A percentile compares a stretch with the other conserved stretches of the same genome.
Evolutionary conservation across 64 coral and sea anemone species (phyloP).

Genomic region (Astreopora myriophthalma): DNA sequence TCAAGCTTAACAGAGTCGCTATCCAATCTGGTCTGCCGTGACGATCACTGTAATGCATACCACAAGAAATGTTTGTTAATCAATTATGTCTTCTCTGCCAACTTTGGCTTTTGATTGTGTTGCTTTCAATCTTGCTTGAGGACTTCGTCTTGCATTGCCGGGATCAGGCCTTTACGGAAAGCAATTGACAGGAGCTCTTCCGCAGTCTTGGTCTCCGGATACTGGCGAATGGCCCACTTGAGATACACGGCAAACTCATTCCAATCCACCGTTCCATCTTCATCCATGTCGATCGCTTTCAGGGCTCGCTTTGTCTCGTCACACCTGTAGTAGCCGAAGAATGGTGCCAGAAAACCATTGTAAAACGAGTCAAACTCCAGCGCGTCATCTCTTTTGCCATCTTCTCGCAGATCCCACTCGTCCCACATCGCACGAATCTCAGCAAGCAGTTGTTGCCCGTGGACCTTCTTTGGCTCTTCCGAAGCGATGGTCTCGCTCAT

Average conservation of each 20-base stretch:
- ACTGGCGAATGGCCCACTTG: constrained; percentile 61
- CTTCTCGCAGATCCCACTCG: constrained; percentile 51
- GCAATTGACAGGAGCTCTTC: constrained; percentile 60
- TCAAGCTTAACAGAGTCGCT: not conserved
- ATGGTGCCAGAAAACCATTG: constrained; percentile 62
- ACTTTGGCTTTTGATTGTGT: not conserved
- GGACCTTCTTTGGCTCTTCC: not conserved
- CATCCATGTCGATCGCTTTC: constrained; percentile 65
- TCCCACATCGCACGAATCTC: constrained; percentile 68
- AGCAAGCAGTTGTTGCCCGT: constrained; percentile 12
- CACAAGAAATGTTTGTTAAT: not conserved
- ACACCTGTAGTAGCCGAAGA: constrained; percentile 64
- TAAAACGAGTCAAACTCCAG: constrained; percentile 67
- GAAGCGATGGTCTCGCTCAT: constrained; percentile 45
- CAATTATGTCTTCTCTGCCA: not conserved
- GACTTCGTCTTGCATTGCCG: constrained; percentile 79
- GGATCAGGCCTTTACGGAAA: constrained; percentile 81
- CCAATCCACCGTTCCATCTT: constrained; percentile 72
- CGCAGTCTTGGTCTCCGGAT: not conserved
- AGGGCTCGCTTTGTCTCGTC: constrained; percentile 57
- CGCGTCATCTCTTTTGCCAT: not conserved
- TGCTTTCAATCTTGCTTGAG: not conserved
- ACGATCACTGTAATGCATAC: not conserved
- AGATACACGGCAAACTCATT: constrained; percentile 68
- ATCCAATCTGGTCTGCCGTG: not conserved